phyloP scores from a whole-genome alignment of 2,797 vertebrate species.

The Melanotaenia pygmaea region DNA sequence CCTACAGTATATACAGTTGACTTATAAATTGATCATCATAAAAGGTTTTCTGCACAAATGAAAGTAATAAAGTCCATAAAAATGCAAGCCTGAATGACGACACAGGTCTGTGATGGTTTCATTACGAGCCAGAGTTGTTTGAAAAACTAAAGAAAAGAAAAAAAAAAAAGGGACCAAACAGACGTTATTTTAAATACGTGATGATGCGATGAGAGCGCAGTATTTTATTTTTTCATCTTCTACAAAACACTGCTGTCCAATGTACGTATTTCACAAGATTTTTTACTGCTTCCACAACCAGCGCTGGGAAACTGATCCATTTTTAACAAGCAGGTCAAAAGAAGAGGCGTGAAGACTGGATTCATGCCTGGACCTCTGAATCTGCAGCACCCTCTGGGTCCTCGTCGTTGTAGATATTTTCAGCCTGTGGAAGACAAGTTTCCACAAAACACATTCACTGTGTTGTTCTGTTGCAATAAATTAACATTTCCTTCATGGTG shows the following conservation, averaged over 20 bases:
- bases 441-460: background rate
- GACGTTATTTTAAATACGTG: constrained; percentile 59
- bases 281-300: constrained; percentile 33
- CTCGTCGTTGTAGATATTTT: constrained; percentile 99
- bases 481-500: background rate
- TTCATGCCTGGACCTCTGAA: constrained; percentile 92
- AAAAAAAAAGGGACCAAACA: constrained; percentile 16
- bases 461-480: constrained; percentile 29
- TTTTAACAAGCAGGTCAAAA: constrained; percentile 55
- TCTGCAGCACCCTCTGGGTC: constrained; percentile 96
- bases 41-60: constrained; percentile 48
- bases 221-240: constrained; percentile 34
- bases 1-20: constrained; percentile 74
- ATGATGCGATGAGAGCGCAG: constrained; percentile 47
- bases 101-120: constrained; percentile 30
- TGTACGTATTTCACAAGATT: constrained; percentile 42
- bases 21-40: constrained; percentile 64
- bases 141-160: constrained; percentile 52
- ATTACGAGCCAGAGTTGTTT: constrained; percentile 30
- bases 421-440: constrained; percentile 83
- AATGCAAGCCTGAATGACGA: constrained; percentile 31
- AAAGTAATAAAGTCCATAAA: constrained; percentile 40
- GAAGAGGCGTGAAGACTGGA: constrained; percentile 33
- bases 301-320: constrained; percentile 49
- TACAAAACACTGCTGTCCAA: constrained; percentile 57